Conservation (phyloP, 2,113 vertebrate species). For the Montifringilla adamsi region DNA sequence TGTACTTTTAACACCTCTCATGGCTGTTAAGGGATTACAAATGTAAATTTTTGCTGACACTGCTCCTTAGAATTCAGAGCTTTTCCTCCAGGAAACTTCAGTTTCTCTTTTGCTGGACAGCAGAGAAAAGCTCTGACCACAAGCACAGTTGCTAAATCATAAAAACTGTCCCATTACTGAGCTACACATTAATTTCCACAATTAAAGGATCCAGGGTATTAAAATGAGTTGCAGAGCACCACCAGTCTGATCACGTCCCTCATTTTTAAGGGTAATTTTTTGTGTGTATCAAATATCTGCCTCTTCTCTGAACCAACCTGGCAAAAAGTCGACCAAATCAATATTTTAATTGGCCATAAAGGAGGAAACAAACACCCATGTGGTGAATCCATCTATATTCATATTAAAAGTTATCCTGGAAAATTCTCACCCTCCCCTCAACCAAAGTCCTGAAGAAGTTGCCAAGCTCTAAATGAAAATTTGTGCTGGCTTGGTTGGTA, state of each 20-base stretch:
- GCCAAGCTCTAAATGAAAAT: background rate
- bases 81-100: background rate
- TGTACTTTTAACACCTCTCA: background rate
- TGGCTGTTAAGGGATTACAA: background rate
- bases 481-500: background rate
- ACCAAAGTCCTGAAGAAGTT: background rate
- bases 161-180: background rate
- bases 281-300: background rate
- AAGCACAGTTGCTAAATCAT: background rate
- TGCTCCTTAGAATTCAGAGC: background rate
- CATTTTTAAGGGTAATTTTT: background rate
- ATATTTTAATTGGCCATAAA: background rate
- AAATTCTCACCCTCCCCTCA: background rate
- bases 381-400: background rate
- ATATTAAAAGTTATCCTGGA: background rate
- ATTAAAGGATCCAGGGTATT: background rate
- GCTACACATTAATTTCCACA: background rate
- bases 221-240: background rate
- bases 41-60: background rate
- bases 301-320: background rate
- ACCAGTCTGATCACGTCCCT: background rate
- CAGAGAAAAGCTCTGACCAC: background rate
- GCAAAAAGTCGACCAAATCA: background rate
- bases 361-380: background rate
- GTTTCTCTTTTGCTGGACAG: background rate